Evolutionary conservation across 2,888 invertebrate genomes (phyloP).

Genomic region (Agriopis marginaria): DNA sequence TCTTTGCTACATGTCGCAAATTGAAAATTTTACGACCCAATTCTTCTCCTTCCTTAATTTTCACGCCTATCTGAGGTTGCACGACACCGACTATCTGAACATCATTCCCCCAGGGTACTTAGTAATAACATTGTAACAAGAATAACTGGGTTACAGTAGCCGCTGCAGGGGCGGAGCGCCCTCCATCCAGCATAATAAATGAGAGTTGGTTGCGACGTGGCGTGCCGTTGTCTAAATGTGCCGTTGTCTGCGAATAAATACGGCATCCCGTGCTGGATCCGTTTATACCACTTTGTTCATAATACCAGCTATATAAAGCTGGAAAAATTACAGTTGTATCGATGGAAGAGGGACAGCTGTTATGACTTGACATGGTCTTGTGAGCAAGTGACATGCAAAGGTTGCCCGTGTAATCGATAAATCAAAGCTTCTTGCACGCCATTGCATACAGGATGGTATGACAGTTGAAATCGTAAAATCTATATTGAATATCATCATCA

Average conservation of each 20-base stretch:
- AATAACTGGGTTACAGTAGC: constrained; percentile 1
- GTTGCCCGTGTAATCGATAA: background rate
- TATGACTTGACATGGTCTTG: constrained; percentile 2
- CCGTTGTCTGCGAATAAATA: constrained; percentile 11
- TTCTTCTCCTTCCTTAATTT: background rate
- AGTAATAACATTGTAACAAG: background rate
- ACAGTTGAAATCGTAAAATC: background rate
- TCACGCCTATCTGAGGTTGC: background rate
- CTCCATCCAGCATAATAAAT: constrained; percentile 24
- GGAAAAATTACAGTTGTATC: constrained; percentile 11
- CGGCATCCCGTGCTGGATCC: constrained; percentile 12
- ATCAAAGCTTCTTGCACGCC: background rate
- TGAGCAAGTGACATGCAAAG: constrained; percentile 11
- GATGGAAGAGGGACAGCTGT: background rate
- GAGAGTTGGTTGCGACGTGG: constrained; percentile 17
- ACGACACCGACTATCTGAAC: background rate
- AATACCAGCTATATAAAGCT: constrained; percentile 8
- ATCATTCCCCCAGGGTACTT: background rate
- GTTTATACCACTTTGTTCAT: background rate
- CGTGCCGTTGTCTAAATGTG: constrained; percentile 16
- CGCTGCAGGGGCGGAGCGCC: constrained; percentile 7
- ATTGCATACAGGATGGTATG: background rate
- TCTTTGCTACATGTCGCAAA: no score
- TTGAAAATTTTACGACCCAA: no score
- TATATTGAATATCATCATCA: background rate